Percentiles rank a stretch among this genome's conserved stretches.
Conservation (phyloP, 2,888 invertebrate species). For the Spodoptera exigua region DNA sequence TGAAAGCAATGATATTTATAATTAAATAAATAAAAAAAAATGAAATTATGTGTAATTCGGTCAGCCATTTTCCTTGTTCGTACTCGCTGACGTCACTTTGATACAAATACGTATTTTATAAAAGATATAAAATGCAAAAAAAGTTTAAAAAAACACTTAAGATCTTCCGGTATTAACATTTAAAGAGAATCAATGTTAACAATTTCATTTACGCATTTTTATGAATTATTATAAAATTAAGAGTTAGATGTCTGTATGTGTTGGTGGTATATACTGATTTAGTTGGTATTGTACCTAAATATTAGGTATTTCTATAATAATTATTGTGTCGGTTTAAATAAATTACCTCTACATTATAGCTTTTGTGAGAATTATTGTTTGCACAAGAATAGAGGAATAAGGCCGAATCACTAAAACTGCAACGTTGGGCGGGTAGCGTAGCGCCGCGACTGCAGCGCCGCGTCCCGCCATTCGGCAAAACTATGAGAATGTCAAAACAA, state of each 20-base stretch:
- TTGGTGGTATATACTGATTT: conserved; percentile 86
- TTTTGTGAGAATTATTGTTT: conserved; percentile 86
- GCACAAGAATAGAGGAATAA: conserved; percentile 87
- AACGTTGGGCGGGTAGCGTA: conserved; percentile 27
- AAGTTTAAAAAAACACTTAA: conserved; percentile 80
- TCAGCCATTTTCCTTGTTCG: conserved; percentile 84
- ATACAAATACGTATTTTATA: conserved; percentile 88
- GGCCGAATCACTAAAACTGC: conserved; percentile 73
- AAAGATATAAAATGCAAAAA: conserved; percentile 76
- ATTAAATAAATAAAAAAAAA: conserved; percentile 64
- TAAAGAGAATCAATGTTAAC: conserved; percentile 77
- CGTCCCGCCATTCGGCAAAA: conserved; percentile 28
- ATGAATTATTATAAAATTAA: conserved; percentile 86
- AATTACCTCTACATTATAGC: conserved; percentile 85
- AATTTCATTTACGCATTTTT: conserved; percentile 86
- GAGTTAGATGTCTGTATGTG: conserved; percentile 85
- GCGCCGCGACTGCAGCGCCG: conserved; percentile 4
- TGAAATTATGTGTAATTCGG: conserved; percentile 75
- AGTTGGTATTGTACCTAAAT: conserved; percentile 85
- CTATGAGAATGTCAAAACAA: conserved; percentile 47
- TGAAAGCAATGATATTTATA: conserved; percentile 89
- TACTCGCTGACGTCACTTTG: conserved; percentile 86
- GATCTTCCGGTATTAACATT: conserved; percentile 84
- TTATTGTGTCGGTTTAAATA: conserved; percentile 87
- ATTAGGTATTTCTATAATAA: conserved; percentile 87